Base-by-base conservation (phyloP, 1,140 invertebrate genomes). In the Drosophila ironensis region DNA sequence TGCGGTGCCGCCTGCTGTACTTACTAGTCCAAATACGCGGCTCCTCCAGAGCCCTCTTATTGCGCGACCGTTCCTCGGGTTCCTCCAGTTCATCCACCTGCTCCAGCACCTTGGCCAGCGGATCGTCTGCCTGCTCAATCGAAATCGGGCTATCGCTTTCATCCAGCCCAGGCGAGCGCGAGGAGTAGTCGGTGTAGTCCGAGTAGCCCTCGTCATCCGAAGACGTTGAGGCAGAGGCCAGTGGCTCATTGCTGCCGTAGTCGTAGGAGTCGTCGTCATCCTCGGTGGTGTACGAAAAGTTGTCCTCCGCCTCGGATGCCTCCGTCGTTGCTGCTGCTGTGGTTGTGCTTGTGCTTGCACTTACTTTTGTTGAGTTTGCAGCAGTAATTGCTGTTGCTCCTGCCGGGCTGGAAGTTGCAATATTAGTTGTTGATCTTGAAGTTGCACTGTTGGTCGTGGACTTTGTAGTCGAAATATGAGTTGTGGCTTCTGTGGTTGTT, bases 181-280 rank as follows among this genome's bases (percentile, higher is more conserved):
- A 70, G 28, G 77, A 84, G 53, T 90, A 88, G 44, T 87, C 84
- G 9, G 77, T 77, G 40, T 87, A 82, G 9, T 80, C 77, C 30
- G 88, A 88, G 28, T 57, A 87, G 38, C 44, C 68, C 27, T 87
- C 75, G 33, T 77, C 61, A 7, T 73, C 72, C 0, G 77, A 73
- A 9, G 71, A 50, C 54, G 70, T 48, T 24, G 80, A 67, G 1
- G 53, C 30, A 1, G 72, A 75, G 8, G 27, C 35, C 4, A 45
- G 25, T 37, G 68, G 72, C n/a, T 76, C 72, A 38, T 80, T 66
- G 12, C 70, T 74, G 20, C 63, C 73, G 40, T 80, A 87, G 4
- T 72, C 70, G 14, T 72, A 72, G 37, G 45, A 46, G 5, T 63
- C 70, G 0, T 50, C 60, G 17, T 73, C 52, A 3, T 74, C 51